These are phyloP conservation scores for Allophyes oxyacanthae DNA, from an alignment of 2,888 invertebrate genomes.

Conservation along the genomic window DNA sequence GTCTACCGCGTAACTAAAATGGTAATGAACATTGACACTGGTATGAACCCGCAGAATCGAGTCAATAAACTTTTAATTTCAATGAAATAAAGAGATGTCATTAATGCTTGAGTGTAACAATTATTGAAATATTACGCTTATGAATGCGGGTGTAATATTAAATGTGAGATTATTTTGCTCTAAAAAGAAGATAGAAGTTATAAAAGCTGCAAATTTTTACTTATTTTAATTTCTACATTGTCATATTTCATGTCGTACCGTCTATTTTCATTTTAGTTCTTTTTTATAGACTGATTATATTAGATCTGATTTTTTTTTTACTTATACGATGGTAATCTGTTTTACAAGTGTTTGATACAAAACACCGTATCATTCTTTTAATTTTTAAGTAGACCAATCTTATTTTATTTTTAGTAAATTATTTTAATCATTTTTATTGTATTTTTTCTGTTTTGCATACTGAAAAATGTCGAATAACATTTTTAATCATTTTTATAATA, in stretches of 20 bases:
- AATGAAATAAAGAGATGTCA: no score
- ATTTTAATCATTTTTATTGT: conserved; percentile 21
- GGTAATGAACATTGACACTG: no score
- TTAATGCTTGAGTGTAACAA: no score
- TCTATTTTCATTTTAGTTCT: conserved; percentile 22
- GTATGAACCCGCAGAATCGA: no score
- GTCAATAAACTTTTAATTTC: no score
- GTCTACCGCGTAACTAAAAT: no score
- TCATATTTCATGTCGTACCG: conserved; percentile 1
- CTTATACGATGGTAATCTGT: conserved; percentile 4
- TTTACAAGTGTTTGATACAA: conserved; percentile 8
- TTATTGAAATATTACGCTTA: no score
- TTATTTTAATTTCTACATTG: conserved; percentile 6
- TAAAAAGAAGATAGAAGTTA: not conserved
- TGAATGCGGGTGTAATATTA: no score
- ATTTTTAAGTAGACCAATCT: conserved; percentile 60
- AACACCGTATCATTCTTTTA: conserved; percentile 25
- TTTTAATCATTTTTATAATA: conserved; percentile 6
- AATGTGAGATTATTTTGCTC: no score
- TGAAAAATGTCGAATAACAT: no score
- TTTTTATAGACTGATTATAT: conserved; percentile 54
- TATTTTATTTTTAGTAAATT: conserved; percentile 21
- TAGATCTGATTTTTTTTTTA: conserved; percentile 48
- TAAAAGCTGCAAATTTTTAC: not conserved
- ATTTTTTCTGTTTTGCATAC: no score